Conservation (phyloP, 2,888 invertebrate genomes). For the Tanytarsus gracilentus region DNA sequence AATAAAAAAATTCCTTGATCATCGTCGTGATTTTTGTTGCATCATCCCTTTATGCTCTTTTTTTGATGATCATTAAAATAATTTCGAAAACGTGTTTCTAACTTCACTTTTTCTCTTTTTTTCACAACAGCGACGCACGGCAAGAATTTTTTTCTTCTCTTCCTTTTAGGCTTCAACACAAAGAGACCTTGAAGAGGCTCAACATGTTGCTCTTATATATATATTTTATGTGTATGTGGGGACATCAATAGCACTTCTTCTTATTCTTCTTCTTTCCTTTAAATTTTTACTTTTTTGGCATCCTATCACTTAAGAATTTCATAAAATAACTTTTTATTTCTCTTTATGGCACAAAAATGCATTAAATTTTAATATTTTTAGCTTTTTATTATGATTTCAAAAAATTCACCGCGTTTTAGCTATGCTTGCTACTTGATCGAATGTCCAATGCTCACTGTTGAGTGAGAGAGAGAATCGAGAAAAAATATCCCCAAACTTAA, state of each 20-base stretch:
- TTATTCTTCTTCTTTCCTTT: neutral
- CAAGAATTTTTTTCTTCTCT: neutral
- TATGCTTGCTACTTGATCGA: conserved; percentile 17
- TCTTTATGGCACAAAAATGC: conserved; percentile 13
- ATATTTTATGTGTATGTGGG: neutral
- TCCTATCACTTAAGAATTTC: conserved; percentile 1
- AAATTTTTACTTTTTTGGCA: conserved; percentile 11
- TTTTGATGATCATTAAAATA: neutral
- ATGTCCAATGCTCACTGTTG: conserved; percentile 18
- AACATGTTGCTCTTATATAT: conserved; percentile 7
- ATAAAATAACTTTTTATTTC: neutral
- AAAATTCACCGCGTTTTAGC: neutral
- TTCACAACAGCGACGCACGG: too few species aligned
- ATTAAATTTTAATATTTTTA: neutral
- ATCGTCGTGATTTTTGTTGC: neutral
- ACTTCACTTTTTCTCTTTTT: neutral
- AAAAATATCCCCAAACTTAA: neutral
- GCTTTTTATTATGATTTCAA: neutral
- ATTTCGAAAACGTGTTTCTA: neutral
- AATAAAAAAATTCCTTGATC: neutral
- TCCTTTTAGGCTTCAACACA: neutral
- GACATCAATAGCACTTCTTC: conserved; percentile 2
- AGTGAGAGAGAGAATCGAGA: neutral
- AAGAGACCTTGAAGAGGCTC: conserved; percentile 24
- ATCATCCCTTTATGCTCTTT: neutral